Evolutionary conservation across 2,888 invertebrate genomes (phyloP).

Genomic region (Xylocampa areola): DNA sequence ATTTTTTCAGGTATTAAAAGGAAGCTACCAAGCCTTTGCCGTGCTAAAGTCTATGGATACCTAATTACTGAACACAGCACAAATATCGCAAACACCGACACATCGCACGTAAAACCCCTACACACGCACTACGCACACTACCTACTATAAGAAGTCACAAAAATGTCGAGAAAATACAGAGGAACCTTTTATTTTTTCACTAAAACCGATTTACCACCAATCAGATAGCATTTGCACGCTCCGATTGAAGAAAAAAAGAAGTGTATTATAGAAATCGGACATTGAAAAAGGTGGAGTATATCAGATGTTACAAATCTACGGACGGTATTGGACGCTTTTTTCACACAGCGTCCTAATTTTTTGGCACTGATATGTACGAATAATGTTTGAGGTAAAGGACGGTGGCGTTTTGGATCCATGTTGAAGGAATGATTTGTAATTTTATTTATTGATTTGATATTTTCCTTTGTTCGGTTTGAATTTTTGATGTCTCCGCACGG

Average conservation of each 20-base stretch:
- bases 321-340: conserved; percentile 19
- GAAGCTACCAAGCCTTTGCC: conserved; percentile 75
- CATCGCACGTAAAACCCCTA: background rate
- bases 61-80: conserved; percentile 21
- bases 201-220: conserved; percentile 47
- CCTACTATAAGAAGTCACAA: conserved; percentile 20
- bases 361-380: conserved; percentile 10
- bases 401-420: background rate
- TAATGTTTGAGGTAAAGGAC: conserved; percentile 2
- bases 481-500: background rate
- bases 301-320: conserved; percentile 36
- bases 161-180: conserved; percentile 3
- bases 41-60: conserved; percentile 67
- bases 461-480: background rate
- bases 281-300: conserved; percentile 63
- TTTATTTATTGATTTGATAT: background rate
- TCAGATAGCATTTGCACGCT: conserved; percentile 65
- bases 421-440: background rate
- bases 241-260: conserved; percentile 66
- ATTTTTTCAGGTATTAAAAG: conserved; percentile 75
- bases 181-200: conserved; percentile 35
- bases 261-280: conserved; percentile 68
- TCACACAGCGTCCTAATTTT: conserved; percentile 25
- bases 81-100: background rate
- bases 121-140: background rate